phyloP scores from a whole-genome alignment of 2,888 invertebrate species.

The Sarcophaga subvicina region DNA sequence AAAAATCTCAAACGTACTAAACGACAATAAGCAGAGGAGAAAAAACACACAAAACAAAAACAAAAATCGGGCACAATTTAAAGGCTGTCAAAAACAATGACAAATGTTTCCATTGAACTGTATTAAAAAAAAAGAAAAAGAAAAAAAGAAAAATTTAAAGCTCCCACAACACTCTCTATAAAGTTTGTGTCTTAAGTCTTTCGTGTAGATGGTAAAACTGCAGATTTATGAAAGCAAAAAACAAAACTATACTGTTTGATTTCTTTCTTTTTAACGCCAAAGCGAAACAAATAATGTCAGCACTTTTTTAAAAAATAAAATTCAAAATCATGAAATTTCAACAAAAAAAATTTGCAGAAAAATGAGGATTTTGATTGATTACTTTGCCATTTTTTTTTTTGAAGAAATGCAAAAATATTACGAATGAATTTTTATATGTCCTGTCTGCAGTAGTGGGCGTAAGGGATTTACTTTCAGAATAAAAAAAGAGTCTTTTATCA shows the following conservation, averaged over 20 bases:
- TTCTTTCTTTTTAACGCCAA: too few species aligned
- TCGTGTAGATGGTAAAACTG: slow-evolving; percentile 30
- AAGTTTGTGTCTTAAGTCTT: slow-evolving; percentile 4
- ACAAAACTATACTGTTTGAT: background rate
- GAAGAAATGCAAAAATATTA: slow-evolving; percentile 33
- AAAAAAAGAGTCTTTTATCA: background rate
- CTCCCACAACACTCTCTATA: slow-evolving; percentile 61
- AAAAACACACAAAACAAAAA: too few species aligned
- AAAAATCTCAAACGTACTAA: slow-evolving; percentile 20
- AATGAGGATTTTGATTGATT: slow-evolving; percentile 69
- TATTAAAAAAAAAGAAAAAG: slow-evolving; percentile 36
- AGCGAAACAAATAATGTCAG: slow-evolving; percentile 50
- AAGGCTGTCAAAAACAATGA: slow-evolving; percentile 71
- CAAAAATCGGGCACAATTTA: slow-evolving; percentile 34
- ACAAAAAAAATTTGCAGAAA: background rate
- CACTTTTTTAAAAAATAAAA: slow-evolving; percentile 8
- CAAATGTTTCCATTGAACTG: slow-evolving; percentile 71
- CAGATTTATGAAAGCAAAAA: background rate
- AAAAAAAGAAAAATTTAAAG: slow-evolving; percentile 37
- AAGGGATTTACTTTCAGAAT: background rate
- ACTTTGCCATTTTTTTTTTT: slow-evolving; percentile 57
- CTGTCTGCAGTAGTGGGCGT: slow-evolving; percentile 43
- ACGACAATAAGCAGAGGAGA: background rate
- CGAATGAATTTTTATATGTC: slow-evolving; percentile 27
- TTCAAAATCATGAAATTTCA: background rate